Base-by-base conservation (phyloP, 2,797 vertebrate species). In the Crenuchus spilurus region DNA sequence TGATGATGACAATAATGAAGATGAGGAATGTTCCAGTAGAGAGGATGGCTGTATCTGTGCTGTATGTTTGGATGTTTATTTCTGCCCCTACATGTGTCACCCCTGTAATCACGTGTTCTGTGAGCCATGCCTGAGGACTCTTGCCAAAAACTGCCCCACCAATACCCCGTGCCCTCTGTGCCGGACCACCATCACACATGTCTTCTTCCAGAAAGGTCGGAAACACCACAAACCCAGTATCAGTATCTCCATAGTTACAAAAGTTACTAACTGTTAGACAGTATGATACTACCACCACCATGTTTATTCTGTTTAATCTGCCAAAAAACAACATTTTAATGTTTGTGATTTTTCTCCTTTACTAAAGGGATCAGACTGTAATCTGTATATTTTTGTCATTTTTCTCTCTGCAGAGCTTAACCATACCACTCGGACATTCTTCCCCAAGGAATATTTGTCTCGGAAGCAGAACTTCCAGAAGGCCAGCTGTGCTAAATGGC, bases 31-130 rank as follows among this genome's bases (percentile, higher is more conserved):
- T 31, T 83, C 74, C 16, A 22, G 74, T 0, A 35, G 82, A 63
- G 87, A 96, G 80, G 96, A 98, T 72, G 92, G 93, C 80, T 96
- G 93, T 85, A 92, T 95, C 73, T 99, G 96, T 60, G 95, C 97
- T 0, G 95, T 98, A 51, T 99, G 96, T 82, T 84, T 98, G 88
- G 97, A 99, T 73, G 89, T 99, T 64, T 98, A 97, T 88, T 97
- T 97, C 89, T 97, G 95, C 85, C 97, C 97, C 10, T 94, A 98
- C 84, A 96, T 95, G 95, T 99, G 97, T 83, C 94, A 96, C 69
- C 97, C 96, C 1, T 98, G 97, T 86, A 95, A 85, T 49, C 97
- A 98, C 81, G 89, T 98, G 88, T 99, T 99, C 89, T 98, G 97
- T 82, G 97, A 99, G 87, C 96, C 96, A 70, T 98, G 96, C 84